Evolutionary conservation across 53 echinoderm and acorn worm genomes (phyloP).

Genomic region (Crossaster papposus): DNA sequence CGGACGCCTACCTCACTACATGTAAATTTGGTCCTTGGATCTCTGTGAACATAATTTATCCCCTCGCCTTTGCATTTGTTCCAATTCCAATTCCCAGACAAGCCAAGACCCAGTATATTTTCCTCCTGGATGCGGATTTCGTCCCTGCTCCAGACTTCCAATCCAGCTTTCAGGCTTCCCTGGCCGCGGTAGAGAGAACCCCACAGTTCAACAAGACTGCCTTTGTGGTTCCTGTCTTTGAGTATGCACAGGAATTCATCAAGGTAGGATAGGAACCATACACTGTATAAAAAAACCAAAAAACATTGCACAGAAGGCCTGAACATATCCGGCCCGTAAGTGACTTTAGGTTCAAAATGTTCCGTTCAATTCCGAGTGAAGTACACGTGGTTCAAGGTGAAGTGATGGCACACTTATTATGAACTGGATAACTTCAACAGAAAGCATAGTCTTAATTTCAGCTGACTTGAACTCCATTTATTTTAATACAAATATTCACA

Average conservation of each 20-base stretch:
- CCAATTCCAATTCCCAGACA: constrained; percentile 59
- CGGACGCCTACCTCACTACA: too few relatives aligned
- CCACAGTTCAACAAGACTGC: constrained; percentile 66
- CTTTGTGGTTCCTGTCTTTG: constrained; percentile 94
- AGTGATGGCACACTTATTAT: too few relatives aligned
- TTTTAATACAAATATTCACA: too few relatives aligned
- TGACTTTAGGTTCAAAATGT: too few relatives aligned
- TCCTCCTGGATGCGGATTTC: constrained; percentile 92
- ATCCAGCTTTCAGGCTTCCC: constrained; percentile 67
- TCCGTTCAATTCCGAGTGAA: too few relatives aligned
- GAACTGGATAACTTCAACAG: too few relatives aligned
- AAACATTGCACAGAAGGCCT: too few relatives aligned
- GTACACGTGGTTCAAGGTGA: too few relatives aligned
- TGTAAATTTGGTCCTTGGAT: too few relatives aligned
- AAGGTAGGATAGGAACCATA: constrained; percentile 15
- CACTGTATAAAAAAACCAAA: neutral
- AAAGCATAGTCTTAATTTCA: neutral
- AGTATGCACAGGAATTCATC: constrained; percentile 56
- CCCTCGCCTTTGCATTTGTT: neutral
- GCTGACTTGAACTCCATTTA: neutral
- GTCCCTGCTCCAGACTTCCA: constrained; percentile 83
- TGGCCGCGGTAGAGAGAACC: constrained; percentile 46
- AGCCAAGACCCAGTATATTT: constrained; percentile 74
- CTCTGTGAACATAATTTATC: too few relatives aligned
- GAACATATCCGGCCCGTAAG: too few relatives aligned